Base-by-base conservation (phyloP, 2,888 invertebrate species). In the Thalpophila matura region DNA sequence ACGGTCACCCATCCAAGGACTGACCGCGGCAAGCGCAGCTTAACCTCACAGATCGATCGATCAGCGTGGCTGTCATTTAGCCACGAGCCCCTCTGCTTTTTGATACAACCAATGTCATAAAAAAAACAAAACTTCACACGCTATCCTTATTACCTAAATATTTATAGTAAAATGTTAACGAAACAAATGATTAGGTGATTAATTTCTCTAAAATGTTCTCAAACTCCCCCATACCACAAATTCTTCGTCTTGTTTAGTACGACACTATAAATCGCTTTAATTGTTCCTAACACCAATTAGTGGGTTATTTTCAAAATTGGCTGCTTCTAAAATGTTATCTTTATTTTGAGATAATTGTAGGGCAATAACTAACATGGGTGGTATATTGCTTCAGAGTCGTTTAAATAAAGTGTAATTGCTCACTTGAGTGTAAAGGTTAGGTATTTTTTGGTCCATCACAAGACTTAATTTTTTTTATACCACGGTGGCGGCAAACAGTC, bases 221-320 rank as follows among this genome's bases (percentile, higher is more conserved):
- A 47, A 57, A 64, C 46, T 56, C 50, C 43, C 46, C 29, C 61
- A 64, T 47, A 49, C 54, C 18, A 33, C 5, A 54, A 35, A 77
- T 77, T 62, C 68, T 51, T 47, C 7, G 18, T 31, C 27, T 45
- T 29, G 46, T 60, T 43, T 47, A 18, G 2, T 4, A 12, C 27
- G 9, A 38, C 45, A 47, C 59, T 45, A 80, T 79, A 79, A 80
- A 79, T 79, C 29, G 37, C 29, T 47, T 5, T 80, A 77, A 77
- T 66, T 64, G 59, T 64, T 14, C 9, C 12, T 16, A 50, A 62
- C 72, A 68, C 54, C 50, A 71, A 64, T 71, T 80, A 71, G 65
- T 46, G 29, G 35, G 56, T 29, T 46, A 56, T 55, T 68, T 47
- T 40, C 55, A 42, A 58, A 77, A 71, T 62, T 68, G 63, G 60